These are phyloP conservation scores for Tryphoninae sp. DNA, from an alignment of 2,888 invertebrate genomes.

Conservation along the genomic window DNA sequence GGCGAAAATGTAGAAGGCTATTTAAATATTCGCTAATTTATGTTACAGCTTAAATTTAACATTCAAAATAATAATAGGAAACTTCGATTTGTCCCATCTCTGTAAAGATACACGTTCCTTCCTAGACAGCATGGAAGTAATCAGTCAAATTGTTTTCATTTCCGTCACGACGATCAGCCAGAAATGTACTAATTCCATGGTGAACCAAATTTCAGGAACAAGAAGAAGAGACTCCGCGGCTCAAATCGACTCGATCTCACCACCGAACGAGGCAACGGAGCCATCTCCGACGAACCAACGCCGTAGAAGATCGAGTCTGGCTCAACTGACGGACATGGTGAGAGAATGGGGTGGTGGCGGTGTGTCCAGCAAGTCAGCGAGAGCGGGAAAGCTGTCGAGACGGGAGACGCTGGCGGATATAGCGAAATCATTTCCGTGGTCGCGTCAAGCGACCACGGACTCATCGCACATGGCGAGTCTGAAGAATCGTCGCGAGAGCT, in stretches of 20 bases:
- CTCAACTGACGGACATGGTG: slow-evolving; percentile 93
- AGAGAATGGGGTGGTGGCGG: slow-evolving; percentile 91
- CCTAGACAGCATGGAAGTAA: slow-evolving; percentile 35
- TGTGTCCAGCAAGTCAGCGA: slow-evolving; percentile 79
- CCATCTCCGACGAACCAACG: slow-evolving; percentile 87
- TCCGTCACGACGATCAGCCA: slow-evolving; percentile 4
- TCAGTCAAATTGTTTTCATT: slow-evolving; percentile 28
- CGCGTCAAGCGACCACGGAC: slow-evolving; percentile 85
- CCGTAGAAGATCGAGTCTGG: slow-evolving; percentile 91
- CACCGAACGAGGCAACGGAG: slow-evolving; percentile 89
- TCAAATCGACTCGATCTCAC: slow-evolving; percentile 91
- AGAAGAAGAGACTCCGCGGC: slow-evolving; percentile 95
- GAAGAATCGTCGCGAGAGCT: slow-evolving; percentile 92
- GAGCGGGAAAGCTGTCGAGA: slow-evolving; percentile 86
- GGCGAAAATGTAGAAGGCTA: no score
- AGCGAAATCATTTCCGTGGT: slow-evolving; percentile 92
- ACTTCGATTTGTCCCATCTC: no score
- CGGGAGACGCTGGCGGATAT: slow-evolving; percentile 94
- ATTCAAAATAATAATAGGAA: no score
- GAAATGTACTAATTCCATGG: not conserved
- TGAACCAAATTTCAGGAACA: slow-evolving; percentile 72
- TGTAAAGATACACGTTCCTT: no score
- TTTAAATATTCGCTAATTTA: no score
- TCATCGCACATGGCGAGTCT: slow-evolving; percentile 80
- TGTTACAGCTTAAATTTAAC: no score